Evolutionary conservation across 1,140 invertebrate genomes (phyloP).

Genomic region (Cydia amplana): DNA sequence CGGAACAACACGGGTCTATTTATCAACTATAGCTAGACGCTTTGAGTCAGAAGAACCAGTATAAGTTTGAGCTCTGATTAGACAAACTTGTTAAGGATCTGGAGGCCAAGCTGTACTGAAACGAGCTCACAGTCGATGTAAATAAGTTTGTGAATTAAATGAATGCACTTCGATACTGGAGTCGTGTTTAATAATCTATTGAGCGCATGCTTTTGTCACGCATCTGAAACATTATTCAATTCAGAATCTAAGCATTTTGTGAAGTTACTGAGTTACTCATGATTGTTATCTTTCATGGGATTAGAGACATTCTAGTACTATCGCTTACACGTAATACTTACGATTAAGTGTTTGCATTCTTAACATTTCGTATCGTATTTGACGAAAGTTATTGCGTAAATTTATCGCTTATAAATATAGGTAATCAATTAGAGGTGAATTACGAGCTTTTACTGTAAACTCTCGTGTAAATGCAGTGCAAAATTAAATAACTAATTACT

Average conservation of each 20-base stretch:
- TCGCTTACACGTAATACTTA: neutral
- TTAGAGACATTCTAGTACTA: neutral
- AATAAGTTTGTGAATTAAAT: neutral
- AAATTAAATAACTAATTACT: neutral
- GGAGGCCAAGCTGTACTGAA: neutral
- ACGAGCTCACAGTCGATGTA: neutral
- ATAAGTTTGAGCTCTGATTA: neutral
- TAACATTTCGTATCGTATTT: neutral
- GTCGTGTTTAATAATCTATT: neutral
- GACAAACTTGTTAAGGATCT: neutral
- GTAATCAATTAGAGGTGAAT: neutral
- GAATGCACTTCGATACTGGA: constrained; percentile 10
- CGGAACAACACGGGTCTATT: neutral
- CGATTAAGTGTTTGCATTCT: neutral
- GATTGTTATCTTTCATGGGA: neutral
- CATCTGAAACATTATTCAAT: neutral
- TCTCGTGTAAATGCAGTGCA: neutral
- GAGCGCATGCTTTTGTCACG: constrained; percentile 12
- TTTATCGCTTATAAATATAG: neutral
- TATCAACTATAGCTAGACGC: neutral
- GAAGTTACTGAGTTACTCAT: neutral
- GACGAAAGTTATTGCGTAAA: neutral
- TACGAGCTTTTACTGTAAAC: neutral
- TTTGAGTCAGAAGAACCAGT: neutral
- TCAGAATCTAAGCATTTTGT: neutral